phyloP scores from a whole-genome alignment of 1,140 invertebrate species.

The Heliconius himera region DNA sequence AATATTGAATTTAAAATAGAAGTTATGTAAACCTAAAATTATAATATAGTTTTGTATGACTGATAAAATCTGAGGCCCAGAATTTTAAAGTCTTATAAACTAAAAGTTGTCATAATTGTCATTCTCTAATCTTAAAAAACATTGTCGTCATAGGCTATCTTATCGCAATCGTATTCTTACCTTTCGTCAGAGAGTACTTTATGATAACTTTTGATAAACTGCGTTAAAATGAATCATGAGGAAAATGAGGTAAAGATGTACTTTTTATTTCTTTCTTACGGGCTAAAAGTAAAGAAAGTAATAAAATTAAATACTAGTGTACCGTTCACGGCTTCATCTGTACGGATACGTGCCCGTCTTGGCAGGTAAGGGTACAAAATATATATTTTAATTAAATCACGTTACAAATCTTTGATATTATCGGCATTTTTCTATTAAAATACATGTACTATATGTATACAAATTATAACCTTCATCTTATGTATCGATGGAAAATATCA shows the following conservation, averaged over 20 bases:
- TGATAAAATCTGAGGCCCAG: conserved; percentile 6
- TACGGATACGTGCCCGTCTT: too few relatives aligned
- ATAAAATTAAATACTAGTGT: too few relatives aligned
- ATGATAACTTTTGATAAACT: conserved; percentile 61
- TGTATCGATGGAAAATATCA: too few relatives aligned
- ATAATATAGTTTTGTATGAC: too few relatives aligned
- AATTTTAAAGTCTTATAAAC: conserved; percentile 10
- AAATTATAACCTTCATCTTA: too few relatives aligned
- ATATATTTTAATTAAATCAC: too few relatives aligned
- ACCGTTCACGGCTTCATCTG: too few relatives aligned
- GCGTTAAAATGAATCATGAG: conserved; percentile 54
- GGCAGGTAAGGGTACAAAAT: too few relatives aligned
- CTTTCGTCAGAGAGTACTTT: conserved; percentile 57
- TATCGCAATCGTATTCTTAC: conserved; percentile 62
- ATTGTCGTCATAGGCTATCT: conserved; percentile 69
- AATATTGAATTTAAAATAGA: neutral
- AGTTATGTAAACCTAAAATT: neutral
- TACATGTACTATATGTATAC: too few relatives aligned
- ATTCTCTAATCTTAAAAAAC: conserved; percentile 43
- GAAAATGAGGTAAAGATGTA: conserved; percentile 17
- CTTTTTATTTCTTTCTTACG: neutral
- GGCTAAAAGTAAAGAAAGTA: too few relatives aligned
- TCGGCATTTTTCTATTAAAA: too few relatives aligned
- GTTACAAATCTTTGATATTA: too few relatives aligned
- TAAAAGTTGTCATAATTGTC: conserved; percentile 26